Percentiles rank a stretch among this genome's conserved stretches.
Evolutionary conservation across 2,888 invertebrate genomes (phyloP).

Genomic region (Hipparchia sbordonii): DNA sequence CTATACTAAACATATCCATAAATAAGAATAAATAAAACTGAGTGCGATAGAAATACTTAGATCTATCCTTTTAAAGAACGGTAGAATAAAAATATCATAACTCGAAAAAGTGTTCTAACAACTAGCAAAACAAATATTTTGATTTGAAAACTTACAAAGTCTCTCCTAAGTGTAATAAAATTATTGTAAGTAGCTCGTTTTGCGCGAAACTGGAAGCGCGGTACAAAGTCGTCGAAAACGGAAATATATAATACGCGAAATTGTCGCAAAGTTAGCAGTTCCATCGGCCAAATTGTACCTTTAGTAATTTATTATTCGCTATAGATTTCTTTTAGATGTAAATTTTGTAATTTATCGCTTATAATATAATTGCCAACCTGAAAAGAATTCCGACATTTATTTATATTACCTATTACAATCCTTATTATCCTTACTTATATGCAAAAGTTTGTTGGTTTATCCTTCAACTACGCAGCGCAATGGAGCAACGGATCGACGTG

Average conservation of each 20-base stretch:
- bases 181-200: conserved; percentile 32
- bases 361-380: conserved; percentile 20
- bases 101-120: too few relatives aligned
- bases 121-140: not conserved
- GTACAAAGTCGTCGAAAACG: conserved; percentile 32
- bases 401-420: too few relatives aligned
- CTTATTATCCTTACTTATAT: too few relatives aligned
- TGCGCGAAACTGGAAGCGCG: conserved; percentile 16
- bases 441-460: too few relatives aligned
- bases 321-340: conserved; percentile 38
- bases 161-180: conserved; percentile 29
- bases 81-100: too few relatives aligned
- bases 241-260: conserved; percentile 35
- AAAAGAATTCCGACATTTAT: conserved; percentile 12
- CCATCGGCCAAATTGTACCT: conserved; percentile 39
- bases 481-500: too few relatives aligned
- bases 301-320: conserved; percentile 40
- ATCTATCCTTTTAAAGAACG: too few relatives aligned
- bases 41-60: too few relatives aligned
- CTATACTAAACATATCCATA: too few relatives aligned
- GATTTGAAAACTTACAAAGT: conserved; percentile 27
- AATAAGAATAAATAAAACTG: too few relatives aligned
- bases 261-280: conserved; percentile 40
- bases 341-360: conserved; percentile 26
- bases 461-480: too few relatives aligned